phyloP scores from a whole-genome alignment of 2,797 vertebrate genomes.

The Neosalanx taihuensis region DNA sequence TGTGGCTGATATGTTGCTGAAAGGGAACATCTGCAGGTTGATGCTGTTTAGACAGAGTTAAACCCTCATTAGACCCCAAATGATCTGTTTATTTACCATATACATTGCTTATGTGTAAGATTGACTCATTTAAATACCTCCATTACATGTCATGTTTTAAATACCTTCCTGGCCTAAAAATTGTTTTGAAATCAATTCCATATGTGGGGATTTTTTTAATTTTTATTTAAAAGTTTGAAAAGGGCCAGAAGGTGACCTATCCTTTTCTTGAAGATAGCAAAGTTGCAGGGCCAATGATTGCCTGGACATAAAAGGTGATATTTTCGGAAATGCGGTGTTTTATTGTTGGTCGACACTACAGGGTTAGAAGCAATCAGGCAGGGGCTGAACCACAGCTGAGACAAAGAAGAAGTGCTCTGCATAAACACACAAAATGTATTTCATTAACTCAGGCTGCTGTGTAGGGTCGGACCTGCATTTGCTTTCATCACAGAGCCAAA shows the following conservation, averaged over 20 bases:
- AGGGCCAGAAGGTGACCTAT: not conserved
- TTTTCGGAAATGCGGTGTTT: too few relatives aligned
- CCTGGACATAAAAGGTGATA: too few relatives aligned
- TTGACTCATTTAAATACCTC: constrained; percentile 10
- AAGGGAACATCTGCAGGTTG: constrained; percentile 22
- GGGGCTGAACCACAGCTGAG: constrained; percentile 17
- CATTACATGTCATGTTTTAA: not conserved
- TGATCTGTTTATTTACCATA: constrained; percentile 19
- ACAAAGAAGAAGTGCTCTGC: constrained; percentile 35
- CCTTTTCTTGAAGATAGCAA: too few relatives aligned
- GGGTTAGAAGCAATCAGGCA: not conserved
- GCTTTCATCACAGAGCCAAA: constrained; percentile 37
- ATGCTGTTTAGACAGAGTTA: constrained; percentile 20
- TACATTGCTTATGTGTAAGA: not conserved
- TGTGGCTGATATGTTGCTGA: constrained; percentile 25
- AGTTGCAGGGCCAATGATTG: too few relatives aligned
- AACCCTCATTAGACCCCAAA: constrained; percentile 21
- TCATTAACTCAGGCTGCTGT: constrained; percentile 35
- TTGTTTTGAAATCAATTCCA: not conserved
- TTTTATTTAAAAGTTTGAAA: constrained; percentile 1
- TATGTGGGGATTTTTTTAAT: not conserved
- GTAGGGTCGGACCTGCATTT: constrained; percentile 31
- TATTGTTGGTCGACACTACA: not conserved
- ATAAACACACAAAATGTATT: constrained; percentile 39
- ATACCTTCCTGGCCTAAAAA: not conserved